Evolutionary conservation across 2,797 vertebrate species (phyloP).

Genomic region (Salarias fasciatus): DNA sequence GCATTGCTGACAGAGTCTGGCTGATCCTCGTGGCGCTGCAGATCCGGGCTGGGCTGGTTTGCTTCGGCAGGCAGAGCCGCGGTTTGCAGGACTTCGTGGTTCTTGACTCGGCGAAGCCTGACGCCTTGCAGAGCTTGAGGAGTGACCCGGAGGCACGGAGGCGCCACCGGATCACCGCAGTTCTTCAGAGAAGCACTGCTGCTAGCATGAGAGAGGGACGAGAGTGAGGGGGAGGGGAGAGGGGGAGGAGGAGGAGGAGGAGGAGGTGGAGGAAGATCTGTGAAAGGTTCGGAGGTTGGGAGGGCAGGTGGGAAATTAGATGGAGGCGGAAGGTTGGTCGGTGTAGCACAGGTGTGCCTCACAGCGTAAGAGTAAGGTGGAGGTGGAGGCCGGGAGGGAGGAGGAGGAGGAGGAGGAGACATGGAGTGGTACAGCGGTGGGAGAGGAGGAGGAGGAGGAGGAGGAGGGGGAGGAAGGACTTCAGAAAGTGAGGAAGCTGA

Average conservation of each 20-base stretch:
- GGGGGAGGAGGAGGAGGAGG: conserved; percentile 54
- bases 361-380: conserved; percentile 56
- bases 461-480: conserved; percentile 67
- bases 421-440: neutral
- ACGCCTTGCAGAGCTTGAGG: conserved; percentile 86
- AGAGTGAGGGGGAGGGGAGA: conserved; percentile 40
- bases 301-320: conserved; percentile 35
- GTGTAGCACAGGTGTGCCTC: conserved; percentile 29
- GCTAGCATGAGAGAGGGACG: conserved; percentile 1
- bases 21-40: too few species aligned
- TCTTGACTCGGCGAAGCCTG: conserved; percentile 86
- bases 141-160: conserved; percentile 79
- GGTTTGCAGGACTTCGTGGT: conserved; percentile 38
- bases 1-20: too few species aligned
- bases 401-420: conserved; percentile 37
- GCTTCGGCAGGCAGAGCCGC: neutral
- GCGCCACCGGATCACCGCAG: too few species aligned
- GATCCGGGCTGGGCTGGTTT: too few species aligned
- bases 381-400: conserved; percentile 44
- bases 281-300: conserved; percentile 19
- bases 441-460: conserved; percentile 7
- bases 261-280: conserved; percentile 50
- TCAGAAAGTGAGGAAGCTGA: neutral
- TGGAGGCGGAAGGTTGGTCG: conserved; percentile 9
- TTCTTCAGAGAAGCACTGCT: neutral